Evolutionary conservation across 2,113 vertebrate genomes (phyloP), one percentile per base, ranked within the genome.

Genomic region (Apodemus speciosus): DNA sequence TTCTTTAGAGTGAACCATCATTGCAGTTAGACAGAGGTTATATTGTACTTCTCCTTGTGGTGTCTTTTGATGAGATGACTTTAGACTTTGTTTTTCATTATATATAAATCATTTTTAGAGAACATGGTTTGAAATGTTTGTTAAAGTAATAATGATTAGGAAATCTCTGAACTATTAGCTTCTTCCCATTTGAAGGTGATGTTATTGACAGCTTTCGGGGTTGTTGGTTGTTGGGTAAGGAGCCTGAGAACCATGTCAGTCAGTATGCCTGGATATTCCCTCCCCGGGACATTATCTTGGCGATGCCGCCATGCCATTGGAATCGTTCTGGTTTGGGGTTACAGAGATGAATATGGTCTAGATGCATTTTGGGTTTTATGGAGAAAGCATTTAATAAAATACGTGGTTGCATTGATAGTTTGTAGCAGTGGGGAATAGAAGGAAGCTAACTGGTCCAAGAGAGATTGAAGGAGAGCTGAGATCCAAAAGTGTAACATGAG

Each of bases 1-100:
- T 66, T 94, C 72, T 62, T 60, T 38, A 49, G n/a, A 49, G 40
- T 9, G 30, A 13, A 4, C 40, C 43, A 23, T 68, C 23, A 40
- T 49, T 73, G 21, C 9, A 11, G 0, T 23, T 89, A 53, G 51
- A 72, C 14, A 85, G 62, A 83, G 68, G 21, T 46, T 43, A 9
- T 49, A 58, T 83, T 75, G 64, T 87, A 75, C 53, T 49, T 72
- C 35, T 46, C 35, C 25, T 14, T 0, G 0, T 91, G 85, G 68
- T 68, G 51, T 90, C 4, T 88, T 95, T 85, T 80, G 40, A 46
- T 64, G 43, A 62, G 49, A 66, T 79, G 58, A 49, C 86, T 76
- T 79, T 90, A 46, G 75, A 84, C n/a, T 58, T 51, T 73, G 49
- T 20, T 53, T 94, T 95, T 49, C 90, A n/a, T 84, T 84, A 86